Evolutionary conservation across 2,113 vertebrate genomes (phyloP).

Genomic region (Eulemur macaco): DNA sequence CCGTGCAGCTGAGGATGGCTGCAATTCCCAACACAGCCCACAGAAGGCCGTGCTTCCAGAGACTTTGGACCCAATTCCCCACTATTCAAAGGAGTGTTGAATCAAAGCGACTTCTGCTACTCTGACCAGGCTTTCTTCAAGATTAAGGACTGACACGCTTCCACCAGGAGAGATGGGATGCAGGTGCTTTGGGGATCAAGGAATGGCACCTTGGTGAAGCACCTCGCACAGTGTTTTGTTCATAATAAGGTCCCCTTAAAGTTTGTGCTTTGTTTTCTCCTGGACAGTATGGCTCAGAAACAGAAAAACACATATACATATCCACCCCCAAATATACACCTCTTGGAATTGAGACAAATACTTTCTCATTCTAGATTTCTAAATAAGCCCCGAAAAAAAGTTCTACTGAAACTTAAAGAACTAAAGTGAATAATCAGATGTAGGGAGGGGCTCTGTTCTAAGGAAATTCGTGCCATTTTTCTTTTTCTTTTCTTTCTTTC

Average conservation of each 20-base stretch:
- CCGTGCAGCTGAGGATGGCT: neutral
- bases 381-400: neutral
- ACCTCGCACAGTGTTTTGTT: neutral
- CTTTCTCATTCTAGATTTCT: neutral
- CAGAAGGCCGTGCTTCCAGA: neutral
- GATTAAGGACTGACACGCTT: neutral
- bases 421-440: neutral
- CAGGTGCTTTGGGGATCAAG: neutral
- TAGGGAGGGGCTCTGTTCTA: neutral
- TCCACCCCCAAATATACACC: too few relatives aligned
- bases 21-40: neutral
- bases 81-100: neutral
- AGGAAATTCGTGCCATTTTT: neutral
- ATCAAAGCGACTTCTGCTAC: neutral
- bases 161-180: neutral
- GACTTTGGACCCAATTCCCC: neutral
- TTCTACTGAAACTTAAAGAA: neutral
- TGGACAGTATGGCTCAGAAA: neutral
- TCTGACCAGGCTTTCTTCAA: neutral
- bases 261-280: neutral
- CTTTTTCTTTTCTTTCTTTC: neutral
- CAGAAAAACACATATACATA: neutral
- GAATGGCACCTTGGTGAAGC: neutral
- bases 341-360: neutral
- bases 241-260: neutral